A percentile compares a stretch with the other conserved stretches of the same genome.
phyloP scores from a whole-genome alignment of 2,888 invertebrate genomes.

The Apotomis capreana region DNA sequence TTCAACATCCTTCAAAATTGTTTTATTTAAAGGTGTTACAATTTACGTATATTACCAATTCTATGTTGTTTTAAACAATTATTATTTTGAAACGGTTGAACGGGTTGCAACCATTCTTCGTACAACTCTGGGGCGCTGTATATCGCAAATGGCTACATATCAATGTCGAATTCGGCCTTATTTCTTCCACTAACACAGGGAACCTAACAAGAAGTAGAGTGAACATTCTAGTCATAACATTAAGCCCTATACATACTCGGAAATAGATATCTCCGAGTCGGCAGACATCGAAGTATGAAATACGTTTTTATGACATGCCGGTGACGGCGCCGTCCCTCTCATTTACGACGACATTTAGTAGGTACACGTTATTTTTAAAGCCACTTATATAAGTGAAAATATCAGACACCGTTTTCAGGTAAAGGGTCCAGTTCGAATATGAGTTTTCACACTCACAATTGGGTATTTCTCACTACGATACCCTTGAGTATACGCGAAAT shows the following conservation, averaged over 20 bases:
- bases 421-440: neutral
- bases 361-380: slow-evolving; percentile 30
- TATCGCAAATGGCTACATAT: no score
- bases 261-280: neutral
- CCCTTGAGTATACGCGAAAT: no score
- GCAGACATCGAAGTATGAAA: slow-evolving; percentile 23
- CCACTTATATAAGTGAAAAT: slow-evolving; percentile 27
- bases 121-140: no score
- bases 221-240: neutral
- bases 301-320: slow-evolving; percentile 25
- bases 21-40: no score
- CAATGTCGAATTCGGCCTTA: no score
- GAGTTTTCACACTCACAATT: neutral
- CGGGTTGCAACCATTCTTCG: no score
- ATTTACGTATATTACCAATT: no score
- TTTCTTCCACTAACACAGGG: no score
- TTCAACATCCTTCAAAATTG: no score
- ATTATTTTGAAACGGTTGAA: no score
- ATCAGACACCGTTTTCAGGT: slow-evolving; percentile 5
- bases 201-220: neutral
- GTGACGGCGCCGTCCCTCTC: slow-evolving; percentile 21
- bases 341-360: slow-evolving; percentile 39
- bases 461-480: no score
- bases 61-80: no score
- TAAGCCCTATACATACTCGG: neutral